These are phyloP conservation scores for Muschampia plurimacula DNA, from an alignment of 2,888 invertebrate genomes.

Conservation along the genomic window DNA sequence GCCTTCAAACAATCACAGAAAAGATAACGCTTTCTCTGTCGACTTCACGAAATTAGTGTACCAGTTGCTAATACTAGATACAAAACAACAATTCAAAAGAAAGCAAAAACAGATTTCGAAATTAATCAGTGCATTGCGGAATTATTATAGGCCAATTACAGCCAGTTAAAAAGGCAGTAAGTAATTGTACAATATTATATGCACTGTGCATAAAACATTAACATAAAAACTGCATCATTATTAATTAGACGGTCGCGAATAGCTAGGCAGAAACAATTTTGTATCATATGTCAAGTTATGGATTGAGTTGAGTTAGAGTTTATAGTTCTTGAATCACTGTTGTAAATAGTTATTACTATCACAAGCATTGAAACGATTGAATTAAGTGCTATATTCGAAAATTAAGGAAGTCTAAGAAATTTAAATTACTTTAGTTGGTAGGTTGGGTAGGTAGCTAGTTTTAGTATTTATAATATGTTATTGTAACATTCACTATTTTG, in stretches of 20 bases:
- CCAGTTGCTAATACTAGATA: not conserved
- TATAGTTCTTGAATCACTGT: not conserved
- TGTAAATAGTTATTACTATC: too few species aligned
- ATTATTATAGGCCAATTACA: constrained; percentile 11
- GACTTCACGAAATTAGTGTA: constrained; percentile 16
- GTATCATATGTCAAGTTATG: not conserved
- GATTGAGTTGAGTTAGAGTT: not conserved
- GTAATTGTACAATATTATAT: constrained; percentile 9
- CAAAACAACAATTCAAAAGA: constrained; percentile 15
- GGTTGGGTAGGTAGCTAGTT: too few species aligned
- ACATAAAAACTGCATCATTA: constrained; percentile 8
- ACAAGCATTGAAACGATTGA: too few species aligned
- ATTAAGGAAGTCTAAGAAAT: too few species aligned
- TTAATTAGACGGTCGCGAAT: not conserved
- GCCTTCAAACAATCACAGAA: constrained; percentile 27
- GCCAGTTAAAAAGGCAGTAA: constrained; percentile 10
- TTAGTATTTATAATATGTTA: too few species aligned
- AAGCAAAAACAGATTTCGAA: constrained; percentile 22
- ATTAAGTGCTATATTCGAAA: too few species aligned
- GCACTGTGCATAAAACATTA: not conserved
- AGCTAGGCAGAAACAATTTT: not conserved
- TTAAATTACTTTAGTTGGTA: too few species aligned
- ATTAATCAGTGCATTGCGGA: constrained; percentile 19
- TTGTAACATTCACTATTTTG: too few species aligned
- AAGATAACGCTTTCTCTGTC: constrained; percentile 28